Percentiles rank a stretch among this genome's conserved stretches.
Conservation (phyloP, 37 sponge, comb jelly and placozoan species). For the Tethya wilhelma region DNA sequence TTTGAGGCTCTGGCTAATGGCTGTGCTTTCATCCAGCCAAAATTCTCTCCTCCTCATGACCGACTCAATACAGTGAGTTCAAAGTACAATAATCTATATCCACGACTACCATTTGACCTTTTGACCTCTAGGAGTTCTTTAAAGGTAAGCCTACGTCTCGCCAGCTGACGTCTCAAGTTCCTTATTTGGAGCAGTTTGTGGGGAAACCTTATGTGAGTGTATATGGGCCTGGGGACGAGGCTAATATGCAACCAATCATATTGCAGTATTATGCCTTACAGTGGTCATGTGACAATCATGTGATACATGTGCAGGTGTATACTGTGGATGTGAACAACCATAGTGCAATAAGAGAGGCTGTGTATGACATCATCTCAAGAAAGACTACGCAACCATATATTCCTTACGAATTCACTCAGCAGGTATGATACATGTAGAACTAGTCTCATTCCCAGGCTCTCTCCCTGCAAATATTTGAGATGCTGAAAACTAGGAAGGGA, state of each 20-base stretch:
- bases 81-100: background rate
- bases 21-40: conserved; percentile 73
- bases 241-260: background rate
- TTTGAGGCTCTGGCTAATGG: conserved; percentile 84
- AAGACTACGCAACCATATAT: conserved; percentile 35
- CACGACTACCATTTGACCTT: background rate
- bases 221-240: background rate
- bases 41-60: conserved; percentile 53
- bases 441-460: no score
- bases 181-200: conserved; percentile 78
- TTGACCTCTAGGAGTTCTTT: conserved; percentile 54
- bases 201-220: conserved; percentile 85
- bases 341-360: conserved; percentile 38
- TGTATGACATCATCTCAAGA: conserved; percentile 28
- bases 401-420: conserved; percentile 75
- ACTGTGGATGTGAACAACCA: conserved; percentile 59
- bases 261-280: background rate
- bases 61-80: conserved; percentile 42
- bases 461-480: no score
- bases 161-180: conserved; percentile 65
- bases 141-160: conserved; percentile 74
- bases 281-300: background rate
- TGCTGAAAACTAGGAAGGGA: background rate
- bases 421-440: conserved; percentile 16
- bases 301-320: conserved; percentile 56